These are phyloP conservation scores for Leucophenga montana DNA, from an alignment of 2,888 invertebrate genomes.

Conservation along the genomic window DNA sequence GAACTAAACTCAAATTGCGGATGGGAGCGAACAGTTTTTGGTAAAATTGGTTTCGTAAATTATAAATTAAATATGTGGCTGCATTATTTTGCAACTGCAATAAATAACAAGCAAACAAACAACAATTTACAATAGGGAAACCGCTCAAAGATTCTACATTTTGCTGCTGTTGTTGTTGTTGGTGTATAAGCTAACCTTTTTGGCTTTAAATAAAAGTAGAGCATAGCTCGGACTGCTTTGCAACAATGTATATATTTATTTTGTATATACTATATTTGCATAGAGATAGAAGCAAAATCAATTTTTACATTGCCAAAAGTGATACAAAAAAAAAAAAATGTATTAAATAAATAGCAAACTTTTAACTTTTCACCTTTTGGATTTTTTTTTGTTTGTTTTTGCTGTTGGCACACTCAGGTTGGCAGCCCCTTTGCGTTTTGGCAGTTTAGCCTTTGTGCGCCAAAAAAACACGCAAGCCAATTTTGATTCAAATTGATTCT, in stretches of 20 bases:
- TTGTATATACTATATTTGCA: too few species aligned
- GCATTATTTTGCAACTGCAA: slow-evolving; percentile 12
- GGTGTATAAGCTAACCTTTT: too few species aligned
- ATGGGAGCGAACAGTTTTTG: too few species aligned
- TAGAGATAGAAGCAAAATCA: too few species aligned
- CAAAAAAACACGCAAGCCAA: background rate
- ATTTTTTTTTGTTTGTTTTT: background rate
- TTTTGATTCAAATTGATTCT: background rate
- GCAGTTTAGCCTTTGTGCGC: background rate
- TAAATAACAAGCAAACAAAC: background rate
- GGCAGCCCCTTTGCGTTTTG: background rate
- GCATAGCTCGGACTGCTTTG: too few species aligned
- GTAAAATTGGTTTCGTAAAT: too few species aligned
- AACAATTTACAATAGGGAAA: background rate
- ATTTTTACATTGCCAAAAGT: background rate
- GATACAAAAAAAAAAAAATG: background rate
- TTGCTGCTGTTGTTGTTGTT: too few species aligned
- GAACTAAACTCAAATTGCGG: background rate
- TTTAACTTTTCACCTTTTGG: slow-evolving; percentile 18
- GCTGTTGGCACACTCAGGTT: slow-evolving; percentile 12
- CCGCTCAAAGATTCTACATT: too few species aligned
- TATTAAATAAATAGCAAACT: slow-evolving; percentile 21
- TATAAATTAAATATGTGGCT: background rate
- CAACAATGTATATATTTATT: too few species aligned
- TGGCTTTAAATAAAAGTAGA: too few species aligned